Evolutionary conservation across 35 echinoderm and acorn worm species (phyloP).

Genomic region (Ptychodera flava): DNA sequence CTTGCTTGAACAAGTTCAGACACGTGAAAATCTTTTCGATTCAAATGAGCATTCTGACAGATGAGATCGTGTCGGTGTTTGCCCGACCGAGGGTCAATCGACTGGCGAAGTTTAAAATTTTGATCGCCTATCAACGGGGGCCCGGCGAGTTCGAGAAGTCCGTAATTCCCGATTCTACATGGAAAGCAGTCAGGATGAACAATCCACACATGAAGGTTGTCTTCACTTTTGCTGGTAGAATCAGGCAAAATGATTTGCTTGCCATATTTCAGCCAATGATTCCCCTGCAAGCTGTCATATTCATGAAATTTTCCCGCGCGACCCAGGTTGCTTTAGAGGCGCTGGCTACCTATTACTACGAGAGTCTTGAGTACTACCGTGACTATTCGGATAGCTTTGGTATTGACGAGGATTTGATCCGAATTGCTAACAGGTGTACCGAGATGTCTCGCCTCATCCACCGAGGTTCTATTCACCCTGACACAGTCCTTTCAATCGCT

Average conservation of each 20-base stretch:
- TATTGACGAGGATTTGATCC: neutral
- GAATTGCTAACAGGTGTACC: neutral
- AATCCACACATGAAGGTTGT: neutral
- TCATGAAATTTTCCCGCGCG: neutral
- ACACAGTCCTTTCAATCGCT: neutral
- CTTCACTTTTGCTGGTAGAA: neutral
- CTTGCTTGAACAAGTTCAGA: neutral
- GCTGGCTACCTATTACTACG: neutral
- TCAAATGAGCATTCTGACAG: neutral
- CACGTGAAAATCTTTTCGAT: neutral
- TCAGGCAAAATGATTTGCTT: neutral
- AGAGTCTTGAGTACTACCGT: neutral
- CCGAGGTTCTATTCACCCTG: neutral
- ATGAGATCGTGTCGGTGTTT: neutral
- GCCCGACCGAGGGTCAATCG: neutral
- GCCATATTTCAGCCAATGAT: neutral
- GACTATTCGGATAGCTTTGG: neutral
- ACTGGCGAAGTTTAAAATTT: neutral
- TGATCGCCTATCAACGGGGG: neutral
- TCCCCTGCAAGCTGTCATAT: neutral
- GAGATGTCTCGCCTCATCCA: neutral
- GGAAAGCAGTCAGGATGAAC: neutral
- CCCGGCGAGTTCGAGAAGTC: neutral
- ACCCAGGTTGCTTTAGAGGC: neutral
- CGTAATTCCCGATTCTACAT: neutral